A percentile compares a stretch with the other conserved stretches of the same genome.
Evolutionary conservation across 1,140 invertebrate species (phyloP).

Genomic region (Nasonia giraulti): DNA sequence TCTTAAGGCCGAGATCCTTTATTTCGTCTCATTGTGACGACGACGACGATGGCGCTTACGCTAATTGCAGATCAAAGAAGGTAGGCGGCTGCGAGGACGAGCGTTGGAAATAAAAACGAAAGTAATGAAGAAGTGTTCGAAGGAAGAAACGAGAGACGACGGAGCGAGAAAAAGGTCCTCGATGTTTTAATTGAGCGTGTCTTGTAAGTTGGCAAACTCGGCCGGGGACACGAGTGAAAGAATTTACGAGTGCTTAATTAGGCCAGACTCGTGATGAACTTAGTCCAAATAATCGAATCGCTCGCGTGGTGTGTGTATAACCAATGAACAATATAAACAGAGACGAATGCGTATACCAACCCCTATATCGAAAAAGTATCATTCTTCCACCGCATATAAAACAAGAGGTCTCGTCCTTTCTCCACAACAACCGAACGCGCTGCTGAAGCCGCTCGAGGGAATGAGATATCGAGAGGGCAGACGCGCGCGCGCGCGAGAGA

Average conservation of each 20-base stretch:
- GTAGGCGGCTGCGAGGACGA: neutral
- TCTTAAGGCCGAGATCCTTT: neutral
- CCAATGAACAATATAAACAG: neutral
- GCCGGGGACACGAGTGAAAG: neutral
- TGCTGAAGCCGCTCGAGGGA: neutral
- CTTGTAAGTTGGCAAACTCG: neutral
- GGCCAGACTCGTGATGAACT: neutral
- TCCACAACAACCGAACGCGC: neutral
- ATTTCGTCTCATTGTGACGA: constrained; percentile 28
- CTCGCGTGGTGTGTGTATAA: no score
- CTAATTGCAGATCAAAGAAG: constrained; percentile 51
- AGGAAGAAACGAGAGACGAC: neutral
- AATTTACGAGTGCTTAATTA: neutral
- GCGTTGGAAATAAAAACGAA: constrained; percentile 13
- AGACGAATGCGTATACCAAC: neutral
- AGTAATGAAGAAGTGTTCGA: constrained; percentile 28
- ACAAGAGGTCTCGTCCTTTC: neutral
- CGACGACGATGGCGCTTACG: neutral
- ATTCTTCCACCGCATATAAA: neutral
- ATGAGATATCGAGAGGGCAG: constrained; percentile 2
- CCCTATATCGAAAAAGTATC: neutral
- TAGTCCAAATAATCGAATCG: neutral
- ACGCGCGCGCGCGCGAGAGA: no score
- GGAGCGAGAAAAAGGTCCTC: constrained; percentile 32
- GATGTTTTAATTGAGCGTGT: neutral